Evolutionary conservation across 2,888 invertebrate genomes (phyloP).

Genomic region (Plagodis dolabraria): DNA sequence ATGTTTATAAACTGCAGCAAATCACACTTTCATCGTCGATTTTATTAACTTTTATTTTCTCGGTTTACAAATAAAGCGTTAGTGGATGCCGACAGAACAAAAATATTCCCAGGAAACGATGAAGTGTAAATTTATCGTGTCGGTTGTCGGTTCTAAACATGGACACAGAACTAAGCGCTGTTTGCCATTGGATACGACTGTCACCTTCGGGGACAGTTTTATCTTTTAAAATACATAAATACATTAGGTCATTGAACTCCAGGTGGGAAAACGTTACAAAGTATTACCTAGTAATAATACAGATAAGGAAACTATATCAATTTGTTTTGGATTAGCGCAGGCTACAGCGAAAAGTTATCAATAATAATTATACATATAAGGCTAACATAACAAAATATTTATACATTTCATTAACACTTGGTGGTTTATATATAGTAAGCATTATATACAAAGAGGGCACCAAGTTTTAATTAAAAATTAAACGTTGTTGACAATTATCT

Average conservation of each 20-base stretch:
- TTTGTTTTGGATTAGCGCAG: slow-evolving; percentile 10
- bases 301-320: slow-evolving; percentile 25
- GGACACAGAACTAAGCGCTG: slow-evolving; percentile 54
- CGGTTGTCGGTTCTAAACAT: slow-evolving; percentile 56
- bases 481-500: slow-evolving; percentile 4
- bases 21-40: slow-evolving; percentile 58
- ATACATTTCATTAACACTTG: too few species aligned
- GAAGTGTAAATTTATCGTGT: slow-evolving; percentile 57
- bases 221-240: slow-evolving; percentile 63
- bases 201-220: slow-evolving; percentile 59
- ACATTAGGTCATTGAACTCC: slow-evolving; percentile 54
- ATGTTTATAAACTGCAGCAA: slow-evolving; percentile 52
- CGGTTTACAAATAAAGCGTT: neutral
- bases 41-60: slow-evolving; percentile 18
- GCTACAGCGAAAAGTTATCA: neutral
- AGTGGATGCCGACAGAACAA: slow-evolving; percentile 7
- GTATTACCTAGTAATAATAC: neutral
- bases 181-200: slow-evolving; percentile 61
- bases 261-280: slow-evolving; percentile 41
- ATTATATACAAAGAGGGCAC: neutral
- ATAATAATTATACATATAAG: too few species aligned
- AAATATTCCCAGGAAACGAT: slow-evolving; percentile 65
- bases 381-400: too few species aligned
- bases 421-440: too few species aligned
- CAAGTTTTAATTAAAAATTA: neutral